phyloP scores from a whole-genome alignment of 2,888 invertebrate genomes.

The Pyrocoelia pectoralis region DNA sequence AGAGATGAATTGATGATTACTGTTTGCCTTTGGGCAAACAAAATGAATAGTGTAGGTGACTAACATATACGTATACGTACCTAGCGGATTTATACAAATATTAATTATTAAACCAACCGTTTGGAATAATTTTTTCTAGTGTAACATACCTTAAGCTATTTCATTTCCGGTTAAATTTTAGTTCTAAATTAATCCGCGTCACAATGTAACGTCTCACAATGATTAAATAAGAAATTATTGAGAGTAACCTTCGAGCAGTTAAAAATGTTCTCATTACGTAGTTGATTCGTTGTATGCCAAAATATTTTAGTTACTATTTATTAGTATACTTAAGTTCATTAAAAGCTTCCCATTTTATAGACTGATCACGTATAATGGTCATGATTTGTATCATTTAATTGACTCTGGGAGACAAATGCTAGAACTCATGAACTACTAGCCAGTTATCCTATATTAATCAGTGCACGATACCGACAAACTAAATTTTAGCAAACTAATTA shows the following conservation, averaged over 20 bases:
- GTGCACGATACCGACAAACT: neutral
- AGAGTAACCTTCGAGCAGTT: neutral
- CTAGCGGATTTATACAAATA: too few relatives aligned
- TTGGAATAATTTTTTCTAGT: too few relatives aligned
- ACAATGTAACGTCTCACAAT: neutral
- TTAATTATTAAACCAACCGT: too few relatives aligned
- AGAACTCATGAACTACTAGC: too few relatives aligned
- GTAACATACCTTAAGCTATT: too few relatives aligned
- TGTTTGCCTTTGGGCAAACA: too few relatives aligned
- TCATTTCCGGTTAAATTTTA: too few relatives aligned
- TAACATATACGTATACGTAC: too few relatives aligned
- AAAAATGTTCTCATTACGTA: neutral
- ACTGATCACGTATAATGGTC: neutral
- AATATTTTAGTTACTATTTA: neutral
- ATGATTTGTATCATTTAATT: neutral
- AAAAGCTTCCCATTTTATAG: neutral
- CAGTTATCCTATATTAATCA: neutral
- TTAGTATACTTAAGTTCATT: neutral
- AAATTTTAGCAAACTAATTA: neutral
- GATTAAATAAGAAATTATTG: neutral
- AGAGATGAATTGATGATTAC: too few relatives aligned
- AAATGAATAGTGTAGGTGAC: too few relatives aligned
- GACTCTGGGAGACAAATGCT: neutral
- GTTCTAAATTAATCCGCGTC: neutral
- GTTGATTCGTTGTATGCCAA: neutral